phyloP scores from a whole-genome alignment of 2,888 invertebrate species.

The Helicoverpa assulta region DNA sequence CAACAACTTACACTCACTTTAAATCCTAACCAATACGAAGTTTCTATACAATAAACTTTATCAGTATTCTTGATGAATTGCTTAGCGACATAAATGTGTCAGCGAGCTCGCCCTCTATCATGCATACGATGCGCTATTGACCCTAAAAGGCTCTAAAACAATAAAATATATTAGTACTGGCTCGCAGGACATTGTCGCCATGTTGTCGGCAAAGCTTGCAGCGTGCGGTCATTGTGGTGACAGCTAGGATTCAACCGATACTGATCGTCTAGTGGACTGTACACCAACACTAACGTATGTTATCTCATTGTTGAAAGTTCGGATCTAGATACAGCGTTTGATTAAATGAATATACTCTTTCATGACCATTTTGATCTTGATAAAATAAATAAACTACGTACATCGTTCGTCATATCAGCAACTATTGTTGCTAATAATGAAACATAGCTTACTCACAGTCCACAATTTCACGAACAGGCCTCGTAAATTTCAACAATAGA shows the following conservation, averaged over 20 bases:
- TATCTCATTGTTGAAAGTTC: slow-evolving; percentile 7
- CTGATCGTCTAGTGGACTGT: slow-evolving; percentile 12
- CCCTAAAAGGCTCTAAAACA: slow-evolving; percentile 45
- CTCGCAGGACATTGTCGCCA: slow-evolving; percentile 36
- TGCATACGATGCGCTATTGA: slow-evolving; percentile 44
- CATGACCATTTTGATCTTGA: background rate
- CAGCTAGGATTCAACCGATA: slow-evolving; percentile 31
- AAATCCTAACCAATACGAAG: background rate
- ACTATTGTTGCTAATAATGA: slow-evolving; percentile 15
- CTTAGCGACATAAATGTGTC: slow-evolving; percentile 49
- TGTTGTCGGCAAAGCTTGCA: slow-evolving; percentile 19
- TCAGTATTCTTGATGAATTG: slow-evolving; percentile 41
- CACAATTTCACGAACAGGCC: slow-evolving; percentile 32
- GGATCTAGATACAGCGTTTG: background rate
- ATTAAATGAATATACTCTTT: background rate
- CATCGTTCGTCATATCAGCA: slow-evolving; percentile 11
- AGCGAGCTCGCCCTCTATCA: slow-evolving; percentile 41
- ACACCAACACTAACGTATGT: background rate
- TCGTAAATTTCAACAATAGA: slow-evolving; percentile 48
- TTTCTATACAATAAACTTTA: slow-evolving; percentile 16
- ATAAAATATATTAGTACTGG: slow-evolving; percentile 44
- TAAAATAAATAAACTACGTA: background rate
- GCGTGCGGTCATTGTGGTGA: slow-evolving; percentile 24
- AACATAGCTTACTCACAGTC: slow-evolving; percentile 25
- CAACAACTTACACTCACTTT: slow-evolving; percentile 6